Base-by-base conservation (phyloP, 2,797 vertebrate species). In the Urophycis tenuis region DNA sequence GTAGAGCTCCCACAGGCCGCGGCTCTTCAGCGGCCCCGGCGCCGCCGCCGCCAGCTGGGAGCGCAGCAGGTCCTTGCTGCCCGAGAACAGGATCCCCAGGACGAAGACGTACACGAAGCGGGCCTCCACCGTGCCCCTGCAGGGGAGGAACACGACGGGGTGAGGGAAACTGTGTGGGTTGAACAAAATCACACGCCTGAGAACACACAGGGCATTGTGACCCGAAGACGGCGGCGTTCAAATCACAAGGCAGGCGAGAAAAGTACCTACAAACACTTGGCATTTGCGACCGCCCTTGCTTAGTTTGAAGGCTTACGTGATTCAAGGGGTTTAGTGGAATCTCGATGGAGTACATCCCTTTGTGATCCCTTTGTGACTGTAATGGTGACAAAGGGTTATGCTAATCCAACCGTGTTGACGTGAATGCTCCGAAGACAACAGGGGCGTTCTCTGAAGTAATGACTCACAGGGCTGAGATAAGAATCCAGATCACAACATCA, bases 61-160 rank as follows among this genome's bases (percentile, higher is more conserved):
- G 78, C 94, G 94, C 74, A 99, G 85, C 79, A 98, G 90, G 89
- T 95, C 95, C 87, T 95, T 98, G 87, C 93, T 94, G 76, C 97
- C 97, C 32, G 93, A 94, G 91, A 98, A 96, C 84, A 99, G 90
- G 91, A 98, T 96, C 77, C 97, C 96, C 88, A 99, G 90, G 84
- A 98, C 92, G 80, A 97, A 98, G 86, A 98, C 91, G 53, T 96
- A 98, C 75, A 99, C 96, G 75, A 98, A 96, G 77, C 95, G 95
- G 0, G 97, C 97, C 92, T 98, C 96, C 77, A 94, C 89, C n/a
- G 95, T 94, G 73, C 97, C 97, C 92, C 97, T 99, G 32, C 72
- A 7, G 33, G 33, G 3, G 33, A 34, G 7, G 33, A 34, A 34
- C 3, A 34, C 3, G 33, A 34, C 33, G 33, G 33, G 69, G 33